Base-by-base conservation (phyloP, 1,140 invertebrate genomes). In the Caenorhabditis remanei region DNA sequence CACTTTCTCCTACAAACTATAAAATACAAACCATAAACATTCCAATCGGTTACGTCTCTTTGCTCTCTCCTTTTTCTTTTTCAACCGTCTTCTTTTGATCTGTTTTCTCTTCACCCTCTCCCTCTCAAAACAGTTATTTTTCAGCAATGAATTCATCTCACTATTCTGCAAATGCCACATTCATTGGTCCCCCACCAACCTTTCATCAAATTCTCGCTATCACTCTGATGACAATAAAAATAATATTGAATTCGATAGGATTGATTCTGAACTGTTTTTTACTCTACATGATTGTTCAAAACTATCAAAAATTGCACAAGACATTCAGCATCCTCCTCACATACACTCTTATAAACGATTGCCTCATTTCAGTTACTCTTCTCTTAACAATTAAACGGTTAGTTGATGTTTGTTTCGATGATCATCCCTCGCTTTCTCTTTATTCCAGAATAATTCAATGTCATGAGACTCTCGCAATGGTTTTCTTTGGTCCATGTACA, bases 341-440 rank as follows among this genome's bases (percentile, higher is more conserved):
- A 16, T 79, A 79, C n/a, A 79, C 71, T 79, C 71, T 79, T 13
- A 79, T 79, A 24, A 79, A 79, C 13, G 71, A 79, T 79, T 79
- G 43, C 5, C 46, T 79, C n/a, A 79, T 79, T 53, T 79, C 71
- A 50, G 46, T 79, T 9, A 79, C 71, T 9, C 71, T 79, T 32
- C n/a, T 79, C 11, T 53, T 79, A n/a, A 79, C 71, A 50, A 32
- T 79, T 50, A 79, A 79, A 50, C 16, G 71, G 71, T 79, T 16
- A n/a, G 71, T 53, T 13, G 43, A 24, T 14, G 9, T 53, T 79
- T 48, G 40, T 43, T 21, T 50, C 71, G 11, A 14, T 79, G 71
- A 32, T 50, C 32, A 32, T 32, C 32, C 32, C 65, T n/a, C 24
- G 48, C 16, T 48, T 43, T 71, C 19, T 46, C 41, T 6, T 19